These are phyloP conservation scores for Nylanderia fulva DNA, from an alignment of 1,140 invertebrate genomes.

Conservation along the genomic window DNA sequence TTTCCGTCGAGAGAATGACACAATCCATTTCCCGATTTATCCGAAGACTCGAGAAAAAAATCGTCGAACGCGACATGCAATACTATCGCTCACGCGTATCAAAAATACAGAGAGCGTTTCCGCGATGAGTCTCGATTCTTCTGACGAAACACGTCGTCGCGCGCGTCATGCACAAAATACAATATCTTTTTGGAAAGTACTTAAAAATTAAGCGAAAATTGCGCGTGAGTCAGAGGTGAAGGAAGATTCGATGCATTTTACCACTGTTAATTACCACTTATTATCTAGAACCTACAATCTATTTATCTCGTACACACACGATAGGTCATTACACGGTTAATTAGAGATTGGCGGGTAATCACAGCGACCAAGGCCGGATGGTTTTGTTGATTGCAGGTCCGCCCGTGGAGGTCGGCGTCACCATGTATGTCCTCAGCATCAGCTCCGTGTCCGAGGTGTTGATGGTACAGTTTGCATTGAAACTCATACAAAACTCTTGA, in stretches of 20 bases:
- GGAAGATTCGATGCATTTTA: not conserved
- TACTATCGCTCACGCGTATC: conserved; percentile 52
- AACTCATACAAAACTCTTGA: conserved; percentile 80
- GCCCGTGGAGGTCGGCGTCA: conserved; percentile 98
- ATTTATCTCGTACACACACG: conserved; percentile 6
- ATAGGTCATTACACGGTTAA: conserved; percentile 65
- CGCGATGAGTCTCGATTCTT: not conserved
- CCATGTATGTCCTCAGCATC: conserved; percentile 99
- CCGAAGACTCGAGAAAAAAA: not conserved
- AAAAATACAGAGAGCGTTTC: not conserved
- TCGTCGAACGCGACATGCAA: not conserved
- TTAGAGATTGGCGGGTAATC: conserved; percentile 74
- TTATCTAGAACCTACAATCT: conserved; percentile 19
- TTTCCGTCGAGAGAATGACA: not conserved
- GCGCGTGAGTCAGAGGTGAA: conserved; percentile 44
- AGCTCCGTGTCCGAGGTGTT: conserved; percentile 99
- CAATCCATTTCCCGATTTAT: not conserved
- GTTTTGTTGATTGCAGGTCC: conserved; percentile 93
- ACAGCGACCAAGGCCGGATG: conserved; percentile 84
- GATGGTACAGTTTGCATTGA: conserved; percentile 92
- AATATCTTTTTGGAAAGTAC: not conserved
- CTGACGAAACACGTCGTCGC: not conserved
- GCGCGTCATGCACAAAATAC: not conserved
- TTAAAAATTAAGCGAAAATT: not conserved
- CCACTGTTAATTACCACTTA: conserved; percentile 17